phyloP scores from a whole-genome alignment of 1,140 invertebrate genomes.

The Epicauta chinensis region DNA sequence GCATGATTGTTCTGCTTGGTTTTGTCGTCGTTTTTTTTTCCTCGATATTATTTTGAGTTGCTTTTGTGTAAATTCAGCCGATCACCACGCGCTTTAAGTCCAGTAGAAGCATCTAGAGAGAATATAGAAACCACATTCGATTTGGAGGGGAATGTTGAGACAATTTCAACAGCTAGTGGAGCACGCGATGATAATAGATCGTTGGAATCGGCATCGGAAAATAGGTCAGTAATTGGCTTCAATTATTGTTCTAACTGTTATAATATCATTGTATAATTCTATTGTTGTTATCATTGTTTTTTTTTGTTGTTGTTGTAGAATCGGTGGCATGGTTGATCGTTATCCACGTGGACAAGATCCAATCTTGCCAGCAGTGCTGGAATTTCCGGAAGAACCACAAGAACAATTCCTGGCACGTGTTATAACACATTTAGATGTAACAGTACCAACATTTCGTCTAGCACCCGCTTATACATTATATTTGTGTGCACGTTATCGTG shows the following conservation, averaged over 20 bases:
- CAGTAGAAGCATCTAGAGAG: conserved; percentile 45
- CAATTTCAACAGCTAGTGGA: conserved; percentile 45
- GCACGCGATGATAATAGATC: conserved; percentile 40
- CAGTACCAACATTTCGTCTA: conserved; percentile 76
- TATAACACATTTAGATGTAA: conserved; percentile 81
- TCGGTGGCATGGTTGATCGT: conserved; percentile 36
- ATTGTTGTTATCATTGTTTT: not conserved
- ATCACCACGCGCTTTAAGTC: conserved; percentile 40
- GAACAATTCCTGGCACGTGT: conserved; percentile 83
- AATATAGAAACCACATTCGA: conserved; percentile 81
- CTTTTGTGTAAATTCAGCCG: conserved; percentile 30
- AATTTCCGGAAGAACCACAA: conserved; percentile 92
- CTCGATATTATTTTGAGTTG: conserved; percentile 29
- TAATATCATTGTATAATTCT: too few relatives aligned
- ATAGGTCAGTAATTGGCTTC: conserved; percentile 36
- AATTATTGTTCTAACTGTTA: not conserved
- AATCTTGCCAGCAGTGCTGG: conserved; percentile 87
- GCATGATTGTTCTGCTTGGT: conserved; percentile 14
- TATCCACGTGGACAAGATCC: conserved; percentile 69
- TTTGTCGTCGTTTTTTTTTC: conserved; percentile 15
- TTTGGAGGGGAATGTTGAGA: conserved; percentile 77
- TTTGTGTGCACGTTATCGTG: conserved; percentile 83
- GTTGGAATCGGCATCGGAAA: conserved; percentile 38
- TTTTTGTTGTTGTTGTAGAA: conserved; percentile 19
- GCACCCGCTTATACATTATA: conserved; percentile 94